phyloP scores from a whole-genome alignment of 2,888 invertebrate species.

The Halictus quadricinctus region DNA sequence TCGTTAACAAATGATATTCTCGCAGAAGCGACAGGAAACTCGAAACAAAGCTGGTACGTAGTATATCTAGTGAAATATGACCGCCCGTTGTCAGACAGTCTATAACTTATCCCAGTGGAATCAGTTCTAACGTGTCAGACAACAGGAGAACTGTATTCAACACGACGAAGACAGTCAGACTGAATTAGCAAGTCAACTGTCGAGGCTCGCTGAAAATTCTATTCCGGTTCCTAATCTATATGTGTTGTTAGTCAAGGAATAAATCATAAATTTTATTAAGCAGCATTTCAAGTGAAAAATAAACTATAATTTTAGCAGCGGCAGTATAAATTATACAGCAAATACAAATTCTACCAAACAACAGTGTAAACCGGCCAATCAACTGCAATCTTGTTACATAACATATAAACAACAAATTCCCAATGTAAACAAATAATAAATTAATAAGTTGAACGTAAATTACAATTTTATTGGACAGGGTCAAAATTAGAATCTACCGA shows the following conservation, averaged over 20 bases:
- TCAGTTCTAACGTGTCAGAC: slow-evolving; percentile 6
- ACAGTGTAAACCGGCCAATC: no score
- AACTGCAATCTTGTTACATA: no score
- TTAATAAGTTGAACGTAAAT: neutral
- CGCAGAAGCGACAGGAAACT: neutral
- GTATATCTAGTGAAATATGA: neutral
- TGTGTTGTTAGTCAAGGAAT: neutral
- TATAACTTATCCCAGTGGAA: slow-evolving; percentile 15
- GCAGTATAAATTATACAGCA: neutral
- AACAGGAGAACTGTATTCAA: neutral
- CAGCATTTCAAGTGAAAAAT: neutral
- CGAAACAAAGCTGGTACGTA: neutral
- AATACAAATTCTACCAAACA: neutral
- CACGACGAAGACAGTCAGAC: neutral
- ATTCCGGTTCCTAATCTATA: neutral
- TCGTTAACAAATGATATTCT: neutral
- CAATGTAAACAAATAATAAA: neutral
- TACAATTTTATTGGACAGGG: neutral
- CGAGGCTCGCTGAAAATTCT: neutral
- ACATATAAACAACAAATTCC: neutral
- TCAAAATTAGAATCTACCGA: neutral
- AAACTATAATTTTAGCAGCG: neutral
- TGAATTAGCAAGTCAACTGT: neutral
- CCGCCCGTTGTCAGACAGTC: neutral
- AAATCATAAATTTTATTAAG: neutral